A percentile compares a stretch with the other conserved stretches of the same genome.
phyloP scores from a whole-genome alignment of 2,797 vertebrate genomes.

The Chelmon rostratus region DNA sequence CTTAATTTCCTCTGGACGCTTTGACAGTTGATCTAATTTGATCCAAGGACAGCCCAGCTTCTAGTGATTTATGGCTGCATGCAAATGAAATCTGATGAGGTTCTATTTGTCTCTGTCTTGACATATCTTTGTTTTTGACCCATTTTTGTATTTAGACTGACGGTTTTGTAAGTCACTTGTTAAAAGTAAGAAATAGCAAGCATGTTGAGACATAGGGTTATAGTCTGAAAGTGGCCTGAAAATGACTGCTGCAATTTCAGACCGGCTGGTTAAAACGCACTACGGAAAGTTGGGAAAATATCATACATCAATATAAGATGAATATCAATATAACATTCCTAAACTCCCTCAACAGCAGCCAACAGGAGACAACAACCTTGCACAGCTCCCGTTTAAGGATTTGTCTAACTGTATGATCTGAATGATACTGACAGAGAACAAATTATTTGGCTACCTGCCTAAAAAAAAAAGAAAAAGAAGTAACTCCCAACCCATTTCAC shows the following conservation, averaged over 20 bases:
- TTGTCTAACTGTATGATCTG: neutral
- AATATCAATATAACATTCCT: too few relatives aligned
- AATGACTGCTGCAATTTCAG: neutral
- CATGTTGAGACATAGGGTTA: neutral
- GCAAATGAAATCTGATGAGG: neutral
- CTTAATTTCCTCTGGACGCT: neutral
- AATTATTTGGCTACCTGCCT: neutral
- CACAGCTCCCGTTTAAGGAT: neutral
- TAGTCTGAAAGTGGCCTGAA: neutral
- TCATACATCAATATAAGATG: neutral
- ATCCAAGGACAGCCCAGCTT: neutral
- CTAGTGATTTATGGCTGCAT: neutral
- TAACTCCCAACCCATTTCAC: conserved; percentile 18
- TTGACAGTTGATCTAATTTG: neutral
- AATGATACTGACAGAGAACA: conserved; percentile 19
- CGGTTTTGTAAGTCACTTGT: neutral
- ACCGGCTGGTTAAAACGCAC: neutral
- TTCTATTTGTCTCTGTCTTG: neutral
- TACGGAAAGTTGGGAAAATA: neutral
- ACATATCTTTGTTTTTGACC: conserved; percentile 1
- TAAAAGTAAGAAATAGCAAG: neutral
- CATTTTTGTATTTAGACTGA: neutral
- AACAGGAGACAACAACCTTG: neutral
- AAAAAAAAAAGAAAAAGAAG: conserved; percentile 9
- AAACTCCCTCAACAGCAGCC: neutral